A percentile compares a stretch with the other conserved stretches of the same genome.
Conservation (phyloP, 2,113 vertebrate genomes). For the Leucopternis melanops region DNA sequence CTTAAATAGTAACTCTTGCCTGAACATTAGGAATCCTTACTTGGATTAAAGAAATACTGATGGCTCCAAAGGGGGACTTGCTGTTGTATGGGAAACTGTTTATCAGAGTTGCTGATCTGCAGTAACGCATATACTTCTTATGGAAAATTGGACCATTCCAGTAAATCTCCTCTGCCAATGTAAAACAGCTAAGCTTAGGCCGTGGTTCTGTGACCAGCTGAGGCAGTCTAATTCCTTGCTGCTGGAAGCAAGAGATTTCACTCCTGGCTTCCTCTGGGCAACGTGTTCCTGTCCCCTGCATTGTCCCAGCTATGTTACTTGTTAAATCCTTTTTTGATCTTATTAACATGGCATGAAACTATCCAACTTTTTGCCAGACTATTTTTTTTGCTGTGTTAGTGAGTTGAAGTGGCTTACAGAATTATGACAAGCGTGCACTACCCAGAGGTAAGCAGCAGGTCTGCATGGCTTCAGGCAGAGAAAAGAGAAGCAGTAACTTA, state of each 20-base stretch:
- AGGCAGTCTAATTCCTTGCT: neutral
- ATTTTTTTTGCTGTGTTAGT: neutral
- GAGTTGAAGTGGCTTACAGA: neutral
- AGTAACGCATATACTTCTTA: neutral
- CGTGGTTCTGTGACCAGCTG: neutral
- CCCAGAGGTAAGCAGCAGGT: neutral
- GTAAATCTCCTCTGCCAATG: neutral
- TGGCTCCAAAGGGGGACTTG: neutral
- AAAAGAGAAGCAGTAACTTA: neutral
- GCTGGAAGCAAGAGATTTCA: neutral
- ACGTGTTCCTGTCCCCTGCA: neutral
- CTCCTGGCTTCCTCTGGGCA: neutral
- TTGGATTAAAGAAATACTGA: neutral
- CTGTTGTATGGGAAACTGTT: neutral
- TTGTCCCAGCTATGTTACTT: neutral
- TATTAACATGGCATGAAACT: neutral
- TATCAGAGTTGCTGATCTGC: neutral
- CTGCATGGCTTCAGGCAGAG: neutral
- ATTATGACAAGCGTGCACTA: rapidly evolving
- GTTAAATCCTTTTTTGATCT: neutral
- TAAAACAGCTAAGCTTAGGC: neutral
- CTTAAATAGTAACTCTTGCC: neutral
- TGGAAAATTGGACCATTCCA: neutral
- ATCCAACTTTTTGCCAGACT: neutral
- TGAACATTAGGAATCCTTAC: neutral